Conservation (phyloP, 2,888 invertebrate genomes). For the Lasioglossum villosulum region DNA sequence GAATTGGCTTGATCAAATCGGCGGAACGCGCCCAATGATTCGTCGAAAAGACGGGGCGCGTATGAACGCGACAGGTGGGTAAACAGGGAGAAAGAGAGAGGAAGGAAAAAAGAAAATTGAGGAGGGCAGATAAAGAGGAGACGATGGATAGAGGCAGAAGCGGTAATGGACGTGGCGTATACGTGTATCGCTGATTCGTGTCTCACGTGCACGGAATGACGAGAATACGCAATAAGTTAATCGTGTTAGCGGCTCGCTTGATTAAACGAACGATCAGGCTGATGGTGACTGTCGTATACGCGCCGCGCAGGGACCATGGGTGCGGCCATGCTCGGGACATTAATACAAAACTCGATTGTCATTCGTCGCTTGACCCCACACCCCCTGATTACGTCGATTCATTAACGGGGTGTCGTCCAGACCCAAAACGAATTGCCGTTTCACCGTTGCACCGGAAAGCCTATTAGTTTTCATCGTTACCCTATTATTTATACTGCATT, state of each 20-base stretch:
- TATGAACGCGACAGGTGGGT: slow-evolving; percentile 57
- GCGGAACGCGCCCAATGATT: slow-evolving; percentile 63
- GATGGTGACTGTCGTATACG: slow-evolving; percentile 63
- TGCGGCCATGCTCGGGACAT: slow-evolving; percentile 68
- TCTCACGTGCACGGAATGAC: slow-evolving; percentile 76
- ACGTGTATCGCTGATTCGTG: slow-evolving; percentile 79
- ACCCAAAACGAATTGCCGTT: slow-evolving; percentile 55
- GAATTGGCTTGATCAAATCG: slow-evolving; percentile 47
- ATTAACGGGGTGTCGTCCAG: slow-evolving; percentile 62
- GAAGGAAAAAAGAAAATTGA: neutral
- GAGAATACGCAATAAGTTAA: slow-evolving; percentile 80
- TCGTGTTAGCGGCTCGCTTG: slow-evolving; percentile 79
- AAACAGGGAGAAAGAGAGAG: slow-evolving; percentile 28
- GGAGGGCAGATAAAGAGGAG: slow-evolving; percentile 14
- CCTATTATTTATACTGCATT: slow-evolving; percentile 4
- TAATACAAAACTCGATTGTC: slow-evolving; percentile 79
- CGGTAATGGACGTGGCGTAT: slow-evolving; percentile 75
- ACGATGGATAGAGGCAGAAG: slow-evolving; percentile 15
- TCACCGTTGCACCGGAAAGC: slow-evolving; percentile 45
- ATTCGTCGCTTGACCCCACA: slow-evolving; percentile 71
- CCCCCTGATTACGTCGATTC: slow-evolving; percentile 73
- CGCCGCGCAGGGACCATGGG: slow-evolving; percentile 66
- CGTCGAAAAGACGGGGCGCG: slow-evolving; percentile 42
- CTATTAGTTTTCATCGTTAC: slow-evolving; percentile 41
- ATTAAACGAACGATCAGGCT: slow-evolving; percentile 80